Conservation (phyloP, 2,888 invertebrate species). For the Alentia gelatinosa region DNA sequence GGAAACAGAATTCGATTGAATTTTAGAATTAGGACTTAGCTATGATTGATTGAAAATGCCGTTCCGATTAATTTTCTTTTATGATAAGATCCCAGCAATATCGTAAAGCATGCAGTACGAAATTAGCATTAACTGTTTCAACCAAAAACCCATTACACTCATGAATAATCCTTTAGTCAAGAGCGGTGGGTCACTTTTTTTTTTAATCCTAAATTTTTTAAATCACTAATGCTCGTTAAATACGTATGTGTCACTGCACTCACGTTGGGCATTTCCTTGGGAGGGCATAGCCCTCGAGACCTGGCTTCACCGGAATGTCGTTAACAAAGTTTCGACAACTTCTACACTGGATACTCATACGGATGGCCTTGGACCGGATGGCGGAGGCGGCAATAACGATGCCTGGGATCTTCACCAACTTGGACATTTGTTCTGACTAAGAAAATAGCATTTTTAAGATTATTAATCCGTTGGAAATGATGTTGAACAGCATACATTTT, state of each 20-base stretch:
- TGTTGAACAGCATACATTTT: no score
- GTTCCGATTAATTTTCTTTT: no score
- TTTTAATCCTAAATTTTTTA: not conserved
- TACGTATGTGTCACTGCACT: slow-evolving; percentile 78
- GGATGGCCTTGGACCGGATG: slow-evolving; percentile 96
- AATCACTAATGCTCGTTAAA: not conserved
- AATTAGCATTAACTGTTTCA: no score
- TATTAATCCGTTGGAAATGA: no score
- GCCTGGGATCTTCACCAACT: slow-evolving; percentile 95
- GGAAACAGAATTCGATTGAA: no score
- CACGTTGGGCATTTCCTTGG: slow-evolving; percentile 96
- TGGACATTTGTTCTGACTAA: slow-evolving; percentile 96
- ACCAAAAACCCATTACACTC: no score
- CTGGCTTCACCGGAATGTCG: slow-evolving; percentile 94
- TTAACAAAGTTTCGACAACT: slow-evolving; percentile 94
- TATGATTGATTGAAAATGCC: no score
- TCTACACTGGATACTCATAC: slow-evolving; percentile 96
- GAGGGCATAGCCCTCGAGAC: slow-evolving; percentile 96
- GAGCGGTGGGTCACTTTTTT: not conserved
- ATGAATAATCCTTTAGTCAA: no score
- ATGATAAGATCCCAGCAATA: no score
- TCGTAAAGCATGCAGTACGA: no score
- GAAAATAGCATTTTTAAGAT: not conserved
- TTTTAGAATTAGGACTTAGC: no score
- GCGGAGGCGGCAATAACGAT: slow-evolving; percentile 96